A percentile compares a stretch with the other conserved stretches of the same genome.
Evolutionary conservation across 2,113 vertebrate species (phyloP).

Genomic region (Zosterops borbonicus): DNA sequence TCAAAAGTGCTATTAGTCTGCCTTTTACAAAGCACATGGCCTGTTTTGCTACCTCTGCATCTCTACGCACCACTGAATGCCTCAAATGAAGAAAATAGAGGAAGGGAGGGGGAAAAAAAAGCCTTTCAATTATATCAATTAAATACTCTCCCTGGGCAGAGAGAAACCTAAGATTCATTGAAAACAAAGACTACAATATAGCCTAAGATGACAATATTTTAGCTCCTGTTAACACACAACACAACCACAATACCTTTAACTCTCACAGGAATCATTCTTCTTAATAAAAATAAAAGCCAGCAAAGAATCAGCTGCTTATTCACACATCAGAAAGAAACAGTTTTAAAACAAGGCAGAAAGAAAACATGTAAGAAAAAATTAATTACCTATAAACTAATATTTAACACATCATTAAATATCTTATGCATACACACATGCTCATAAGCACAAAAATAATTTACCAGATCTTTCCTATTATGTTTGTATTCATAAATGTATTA

Average conservation of each 20-base stretch:
- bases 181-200: constrained; percentile 32
- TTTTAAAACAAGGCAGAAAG: constrained; percentile 18
- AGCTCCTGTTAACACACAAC: constrained; percentile 60
- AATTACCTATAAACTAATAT: not conserved
- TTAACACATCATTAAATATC: not conserved
- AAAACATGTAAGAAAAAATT: not conserved
- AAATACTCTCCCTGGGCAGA: constrained; percentile 58
- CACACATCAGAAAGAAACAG: not conserved
- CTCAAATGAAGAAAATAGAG: constrained; percentile 4
- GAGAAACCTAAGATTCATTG: constrained; percentile 51
- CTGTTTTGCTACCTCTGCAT: constrained; percentile 61
- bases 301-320: constrained; percentile 29
- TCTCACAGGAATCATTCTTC: constrained; percentile 52
- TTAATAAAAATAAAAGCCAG: constrained; percentile 61
- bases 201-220: constrained; percentile 36
- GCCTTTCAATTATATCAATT: constrained; percentile 66
- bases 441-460: not conserved
- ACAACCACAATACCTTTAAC: not conserved
- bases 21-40: constrained; percentile 67
- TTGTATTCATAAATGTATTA: not conserved
- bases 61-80: constrained; percentile 63
- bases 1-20: constrained; percentile 71
- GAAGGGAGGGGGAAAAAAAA: not conserved
- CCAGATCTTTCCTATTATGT: not conserved
- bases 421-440: not conserved